These are phyloP conservation scores for Propsilocerus akamusi DNA, from an alignment of 1,140 invertebrate genomes.

Conservation along the genomic window DNA sequence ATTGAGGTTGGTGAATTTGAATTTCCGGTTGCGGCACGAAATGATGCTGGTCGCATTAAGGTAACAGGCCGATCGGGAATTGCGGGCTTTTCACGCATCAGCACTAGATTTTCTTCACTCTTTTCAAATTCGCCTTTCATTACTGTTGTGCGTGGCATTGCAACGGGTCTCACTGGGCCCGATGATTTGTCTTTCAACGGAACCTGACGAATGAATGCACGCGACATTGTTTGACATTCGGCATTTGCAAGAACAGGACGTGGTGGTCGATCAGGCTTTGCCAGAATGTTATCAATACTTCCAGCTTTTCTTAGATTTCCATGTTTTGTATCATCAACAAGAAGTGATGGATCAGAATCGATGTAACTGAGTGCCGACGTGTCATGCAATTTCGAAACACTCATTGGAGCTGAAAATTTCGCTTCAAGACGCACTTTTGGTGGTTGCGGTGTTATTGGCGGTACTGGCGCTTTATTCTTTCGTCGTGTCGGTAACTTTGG, in stretches of 20 bases:
- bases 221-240: conserved; percentile 25
- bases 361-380: not conserved
- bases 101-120: conserved; percentile 9
- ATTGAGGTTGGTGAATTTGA: conserved; percentile 5
- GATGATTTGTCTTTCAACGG: conserved; percentile 3
- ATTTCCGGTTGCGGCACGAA: conserved; percentile 20
- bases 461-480: conserved; percentile 41
- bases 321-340: conserved; percentile 10
- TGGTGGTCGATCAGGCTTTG: conserved; percentile 36
- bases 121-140: conserved; percentile 19
- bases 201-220: conserved; percentile 1
- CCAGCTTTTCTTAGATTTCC: conserved; percentile 23
- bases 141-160: conserved; percentile 29
- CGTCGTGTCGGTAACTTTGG: conserved; percentile 48
- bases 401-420: conserved; percentile 5
- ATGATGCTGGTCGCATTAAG: conserved; percentile 35
- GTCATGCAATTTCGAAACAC: not conserved
- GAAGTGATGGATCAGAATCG: not conserved
- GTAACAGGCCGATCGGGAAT: conserved; percentile 51
- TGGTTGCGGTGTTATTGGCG: conserved; percentile 38
- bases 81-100: conserved; percentile 34
- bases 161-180: conserved; percentile 23
- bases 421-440: conserved; percentile 9
- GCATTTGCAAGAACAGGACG: conserved; percentile 27
- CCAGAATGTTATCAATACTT: conserved; percentile 8